phyloP scores from a whole-genome alignment of 2,113 vertebrate species.

The Hyla sarda region DNA sequence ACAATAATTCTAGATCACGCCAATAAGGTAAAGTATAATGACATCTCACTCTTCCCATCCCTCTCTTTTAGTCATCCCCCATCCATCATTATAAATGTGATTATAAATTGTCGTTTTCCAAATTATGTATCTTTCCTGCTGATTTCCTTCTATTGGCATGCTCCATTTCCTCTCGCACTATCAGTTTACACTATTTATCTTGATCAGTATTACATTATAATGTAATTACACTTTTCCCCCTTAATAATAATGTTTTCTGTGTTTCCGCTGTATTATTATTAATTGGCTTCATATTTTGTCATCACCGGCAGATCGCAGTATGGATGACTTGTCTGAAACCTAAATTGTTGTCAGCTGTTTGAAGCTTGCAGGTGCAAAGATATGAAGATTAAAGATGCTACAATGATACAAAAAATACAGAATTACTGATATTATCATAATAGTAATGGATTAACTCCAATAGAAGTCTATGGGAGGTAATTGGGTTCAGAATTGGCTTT shows the following conservation, averaged over 20 bases:
- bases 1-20: conserved; percentile 23
- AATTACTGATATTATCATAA: too few species aligned
- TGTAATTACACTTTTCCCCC: conserved; percentile 65
- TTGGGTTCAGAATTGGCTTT: too few species aligned
- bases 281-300: background rate
- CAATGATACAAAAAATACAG: too few species aligned
- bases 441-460: too few species aligned
- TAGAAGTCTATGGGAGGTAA: too few species aligned
- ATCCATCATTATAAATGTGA: conserved; percentile 87
- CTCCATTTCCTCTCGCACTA: conserved; percentile 71
- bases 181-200: conserved; percentile 87
- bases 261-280: background rate
- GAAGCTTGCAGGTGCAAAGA: too few species aligned
- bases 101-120: conserved; percentile 80
- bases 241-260: background rate
- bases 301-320: background rate
- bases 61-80: conserved; percentile 75
- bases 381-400: background rate
- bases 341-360: background rate
- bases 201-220: conserved; percentile 82
- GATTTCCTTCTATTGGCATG: conserved; percentile 80
- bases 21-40: conserved; percentile 60
- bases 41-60: conserved; percentile 69
- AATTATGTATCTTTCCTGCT: conserved; percentile 79
- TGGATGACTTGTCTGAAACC: background rate